phyloP scores from a whole-genome alignment of 2,113 vertebrate species.

The Halcyon malimbica region DNA sequence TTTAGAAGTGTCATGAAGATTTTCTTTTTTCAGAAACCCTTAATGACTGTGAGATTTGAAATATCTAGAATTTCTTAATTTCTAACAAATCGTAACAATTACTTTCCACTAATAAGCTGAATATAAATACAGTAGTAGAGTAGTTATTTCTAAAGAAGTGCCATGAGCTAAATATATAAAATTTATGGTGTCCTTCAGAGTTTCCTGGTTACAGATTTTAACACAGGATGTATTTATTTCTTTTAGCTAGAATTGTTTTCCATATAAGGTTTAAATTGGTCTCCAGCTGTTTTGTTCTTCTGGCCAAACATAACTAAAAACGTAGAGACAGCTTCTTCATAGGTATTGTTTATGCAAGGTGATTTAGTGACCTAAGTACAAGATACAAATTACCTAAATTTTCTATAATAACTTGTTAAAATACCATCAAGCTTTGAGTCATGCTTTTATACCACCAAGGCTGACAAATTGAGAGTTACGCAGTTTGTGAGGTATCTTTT shows the following conservation, averaged over 20 bases:
- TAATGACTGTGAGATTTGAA: neutral
- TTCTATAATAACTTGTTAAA: constrained; percentile 33
- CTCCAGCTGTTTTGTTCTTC: constrained; percentile 7
- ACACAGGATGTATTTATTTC: constrained; percentile 53
- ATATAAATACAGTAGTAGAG: neutral
- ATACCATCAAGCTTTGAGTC: neutral
- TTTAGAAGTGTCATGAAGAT: neutral
- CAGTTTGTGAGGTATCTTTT: neutral
- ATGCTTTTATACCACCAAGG: neutral
- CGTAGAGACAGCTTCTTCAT: neutral
- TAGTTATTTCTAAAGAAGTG: neutral
- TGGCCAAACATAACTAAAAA: constrained; percentile 16
- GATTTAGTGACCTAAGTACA: neutral
- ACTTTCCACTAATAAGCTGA: neutral
- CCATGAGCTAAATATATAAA: constrained; percentile 8
- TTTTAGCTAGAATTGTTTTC: constrained; percentile 26
- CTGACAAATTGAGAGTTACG: neutral
- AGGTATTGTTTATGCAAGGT: constrained; percentile 11
- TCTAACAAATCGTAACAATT: neutral
- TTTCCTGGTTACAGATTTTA: constrained; percentile 40
- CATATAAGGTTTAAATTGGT: constrained; percentile 4
- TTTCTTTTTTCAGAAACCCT: neutral
- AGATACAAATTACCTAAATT: neutral
- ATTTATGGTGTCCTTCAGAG: constrained; percentile 1
- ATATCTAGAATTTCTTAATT: neutral